A percentile compares a stretch with the other conserved stretches of the same genome.
These are phyloP conservation scores for Anaspis maculata DNA, from an alignment of 2,888 invertebrate genomes.

Conservation along the genomic window DNA sequence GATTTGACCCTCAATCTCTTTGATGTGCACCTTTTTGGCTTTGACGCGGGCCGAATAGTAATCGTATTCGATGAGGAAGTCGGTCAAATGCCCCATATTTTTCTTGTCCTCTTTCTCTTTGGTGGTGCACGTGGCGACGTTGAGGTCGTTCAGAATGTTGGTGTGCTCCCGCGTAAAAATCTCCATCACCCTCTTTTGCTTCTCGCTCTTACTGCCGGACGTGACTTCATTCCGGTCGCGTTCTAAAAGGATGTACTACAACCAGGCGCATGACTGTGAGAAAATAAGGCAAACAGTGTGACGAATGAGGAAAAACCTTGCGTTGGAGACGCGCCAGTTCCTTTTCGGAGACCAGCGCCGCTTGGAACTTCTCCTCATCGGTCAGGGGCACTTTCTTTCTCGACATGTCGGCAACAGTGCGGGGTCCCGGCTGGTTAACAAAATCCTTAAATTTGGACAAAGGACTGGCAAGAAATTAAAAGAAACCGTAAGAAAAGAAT, in stretches of 20 bases:
- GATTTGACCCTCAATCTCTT: constrained; percentile 47
- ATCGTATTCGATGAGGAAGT: constrained; percentile 49
- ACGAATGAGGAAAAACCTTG: too few relatives aligned
- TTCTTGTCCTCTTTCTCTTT: constrained; percentile 49
- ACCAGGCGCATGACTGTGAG: too few relatives aligned
- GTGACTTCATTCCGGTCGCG: constrained; percentile 3
- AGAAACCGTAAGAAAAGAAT: too few relatives aligned
- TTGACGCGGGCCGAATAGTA: constrained; percentile 39
- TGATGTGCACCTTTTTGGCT: constrained; percentile 36
- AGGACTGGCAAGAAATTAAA: too few relatives aligned
- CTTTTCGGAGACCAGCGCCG: constrained; percentile 67
- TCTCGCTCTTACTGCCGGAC: constrained; percentile 47
- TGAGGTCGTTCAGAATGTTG: constrained; percentile 55
- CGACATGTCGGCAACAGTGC: too few relatives aligned
- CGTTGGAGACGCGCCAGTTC: constrained; percentile 72
- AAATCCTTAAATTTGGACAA: too few relatives aligned
- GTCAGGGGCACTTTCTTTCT: constrained; percentile 29
- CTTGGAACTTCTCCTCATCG: constrained; percentile 52
- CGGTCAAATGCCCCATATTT: constrained; percentile 46
- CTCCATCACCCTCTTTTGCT: constrained; percentile 53
- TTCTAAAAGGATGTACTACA: constrained; percentile 16
- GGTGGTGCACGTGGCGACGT: constrained; percentile 50
- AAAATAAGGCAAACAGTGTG: too few relatives aligned
- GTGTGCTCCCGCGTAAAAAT: constrained; percentile 55
- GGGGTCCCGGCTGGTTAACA: too few relatives aligned